Percentiles rank a stretch among this genome's conserved stretches.
Conservation (phyloP, 2,888 invertebrate genomes). For the Entomobrya multifasciata region DNA sequence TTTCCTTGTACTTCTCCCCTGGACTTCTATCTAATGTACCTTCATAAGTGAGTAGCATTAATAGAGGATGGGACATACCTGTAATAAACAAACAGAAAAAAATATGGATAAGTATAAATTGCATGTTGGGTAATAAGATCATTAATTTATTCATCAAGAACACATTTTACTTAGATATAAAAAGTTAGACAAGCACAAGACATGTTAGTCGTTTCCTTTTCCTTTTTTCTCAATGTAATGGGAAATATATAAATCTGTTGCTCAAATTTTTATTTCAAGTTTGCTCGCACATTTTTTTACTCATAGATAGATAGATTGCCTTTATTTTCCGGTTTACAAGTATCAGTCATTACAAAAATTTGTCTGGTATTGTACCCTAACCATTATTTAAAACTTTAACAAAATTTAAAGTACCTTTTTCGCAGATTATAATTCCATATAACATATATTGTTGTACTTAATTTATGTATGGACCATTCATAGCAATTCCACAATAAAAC, state of each 20-base stretch:
- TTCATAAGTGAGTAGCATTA: neutral
- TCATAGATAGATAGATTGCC: no score
- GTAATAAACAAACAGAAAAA: slow-evolving; percentile 11
- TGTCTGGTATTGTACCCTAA: no score
- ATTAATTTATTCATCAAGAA: slow-evolving; percentile 43
- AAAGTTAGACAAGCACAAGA: slow-evolving; percentile 40
- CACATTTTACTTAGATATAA: slow-evolving; percentile 11
- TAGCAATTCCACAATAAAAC: neutral
- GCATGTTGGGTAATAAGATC: slow-evolving; percentile 9
- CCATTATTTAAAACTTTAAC: no score
- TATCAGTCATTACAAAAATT: no score
- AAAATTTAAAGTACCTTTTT: no score
- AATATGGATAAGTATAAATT: neutral
- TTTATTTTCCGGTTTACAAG: no score
- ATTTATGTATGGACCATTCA: no score
- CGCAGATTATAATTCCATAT: no score
- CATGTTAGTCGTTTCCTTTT: slow-evolving; percentile 61
- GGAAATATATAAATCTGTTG: no score
- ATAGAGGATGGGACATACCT: slow-evolving; percentile 19
- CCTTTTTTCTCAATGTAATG: slow-evolving; percentile 47
- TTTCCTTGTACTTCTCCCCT: slow-evolving; percentile 37
- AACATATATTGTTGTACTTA: no score
- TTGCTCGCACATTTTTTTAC: no score
- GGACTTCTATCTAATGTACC: slow-evolving; percentile 2
- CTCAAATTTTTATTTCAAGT: no score